phyloP scores from a whole-genome alignment of 2,888 invertebrate species.

The Drosophila parthenogenetica region DNA sequence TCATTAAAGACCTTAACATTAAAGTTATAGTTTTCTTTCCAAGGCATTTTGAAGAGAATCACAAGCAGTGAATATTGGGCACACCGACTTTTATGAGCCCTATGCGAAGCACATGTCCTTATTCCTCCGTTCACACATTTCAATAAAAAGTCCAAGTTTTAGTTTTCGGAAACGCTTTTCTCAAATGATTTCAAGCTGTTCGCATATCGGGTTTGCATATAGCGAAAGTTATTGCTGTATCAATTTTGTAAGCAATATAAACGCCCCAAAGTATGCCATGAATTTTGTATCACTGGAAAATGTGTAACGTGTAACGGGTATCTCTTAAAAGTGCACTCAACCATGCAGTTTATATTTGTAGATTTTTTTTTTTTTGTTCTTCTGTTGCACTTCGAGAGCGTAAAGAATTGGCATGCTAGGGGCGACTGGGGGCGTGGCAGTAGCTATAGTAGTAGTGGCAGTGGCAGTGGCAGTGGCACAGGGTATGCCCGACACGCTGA shows the following conservation, averaged over 20 bases:
- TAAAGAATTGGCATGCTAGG: slow-evolving; percentile 1
- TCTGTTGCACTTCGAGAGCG: slow-evolving; percentile 40
- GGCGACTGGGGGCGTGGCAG: not conserved
- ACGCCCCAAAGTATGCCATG: not conserved
- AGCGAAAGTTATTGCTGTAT: not conserved
- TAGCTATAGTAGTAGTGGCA: not conserved
- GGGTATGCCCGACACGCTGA: slow-evolving; percentile 56
- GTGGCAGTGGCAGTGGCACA: not conserved
- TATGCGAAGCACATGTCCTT: too few species aligned
- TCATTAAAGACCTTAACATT: too few species aligned
- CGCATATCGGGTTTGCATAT: not conserved
- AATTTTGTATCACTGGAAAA: not conserved
- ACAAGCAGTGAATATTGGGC: too few species aligned
- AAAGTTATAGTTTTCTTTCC: too few species aligned
- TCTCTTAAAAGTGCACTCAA: not conserved
- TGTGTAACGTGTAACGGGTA: not conserved
- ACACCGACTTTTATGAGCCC: too few species aligned
- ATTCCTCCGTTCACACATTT: too few species aligned
- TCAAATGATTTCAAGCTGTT: too few species aligned
- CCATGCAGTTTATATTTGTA: not conserved
- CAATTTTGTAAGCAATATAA: not conserved
- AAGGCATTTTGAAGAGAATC: too few species aligned
- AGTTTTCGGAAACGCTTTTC: too few species aligned
- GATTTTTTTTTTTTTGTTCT: slow-evolving; percentile 9
- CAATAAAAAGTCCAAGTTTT: too few species aligned